Percentiles rank a stretch among this genome's conserved stretches.
These are phyloP conservation scores for Macheiramphus alcinus DNA, from an alignment of 2,113 vertebrate species.

Conservation along the genomic window DNA sequence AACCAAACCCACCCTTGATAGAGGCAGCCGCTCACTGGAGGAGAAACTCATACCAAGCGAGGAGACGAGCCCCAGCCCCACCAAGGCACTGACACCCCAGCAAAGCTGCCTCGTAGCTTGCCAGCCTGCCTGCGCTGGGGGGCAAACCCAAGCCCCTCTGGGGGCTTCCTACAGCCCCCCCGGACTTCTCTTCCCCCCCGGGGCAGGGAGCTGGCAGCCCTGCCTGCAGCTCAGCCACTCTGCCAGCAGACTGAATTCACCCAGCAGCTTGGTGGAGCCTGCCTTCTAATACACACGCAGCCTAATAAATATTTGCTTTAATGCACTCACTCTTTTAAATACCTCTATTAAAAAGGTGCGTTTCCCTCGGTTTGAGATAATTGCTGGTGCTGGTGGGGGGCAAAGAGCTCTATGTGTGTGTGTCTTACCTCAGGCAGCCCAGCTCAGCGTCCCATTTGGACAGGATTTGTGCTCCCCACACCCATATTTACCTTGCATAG, in stretches of 20 bases:
- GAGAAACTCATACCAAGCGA: background rate
- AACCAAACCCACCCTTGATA: background rate
- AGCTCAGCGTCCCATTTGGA: background rate
- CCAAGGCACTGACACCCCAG: background rate
- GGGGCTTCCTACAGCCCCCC: background rate
- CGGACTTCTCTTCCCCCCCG: background rate
- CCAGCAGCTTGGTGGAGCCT: background rate
- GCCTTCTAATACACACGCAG: background rate
- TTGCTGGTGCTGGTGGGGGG: background rate
- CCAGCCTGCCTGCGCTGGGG: background rate
- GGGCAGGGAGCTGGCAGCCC: background rate
- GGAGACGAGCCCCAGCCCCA: background rate
- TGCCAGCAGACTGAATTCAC: background rate
- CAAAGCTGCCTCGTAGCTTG: accelerated
- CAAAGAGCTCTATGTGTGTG: background rate
- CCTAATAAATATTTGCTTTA: slow-evolving; percentile 20
- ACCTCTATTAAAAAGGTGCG: background rate
- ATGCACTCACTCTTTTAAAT: background rate
- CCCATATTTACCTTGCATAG: background rate
- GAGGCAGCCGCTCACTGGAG: background rate
- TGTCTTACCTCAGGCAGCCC: background rate
- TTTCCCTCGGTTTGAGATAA: background rate
- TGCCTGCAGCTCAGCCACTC: background rate
- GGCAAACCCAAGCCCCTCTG: background rate
- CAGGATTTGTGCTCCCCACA: background rate